phyloP scores from a whole-genome alignment of 2,888 invertebrate species.

The Phortica okadai region DNA sequence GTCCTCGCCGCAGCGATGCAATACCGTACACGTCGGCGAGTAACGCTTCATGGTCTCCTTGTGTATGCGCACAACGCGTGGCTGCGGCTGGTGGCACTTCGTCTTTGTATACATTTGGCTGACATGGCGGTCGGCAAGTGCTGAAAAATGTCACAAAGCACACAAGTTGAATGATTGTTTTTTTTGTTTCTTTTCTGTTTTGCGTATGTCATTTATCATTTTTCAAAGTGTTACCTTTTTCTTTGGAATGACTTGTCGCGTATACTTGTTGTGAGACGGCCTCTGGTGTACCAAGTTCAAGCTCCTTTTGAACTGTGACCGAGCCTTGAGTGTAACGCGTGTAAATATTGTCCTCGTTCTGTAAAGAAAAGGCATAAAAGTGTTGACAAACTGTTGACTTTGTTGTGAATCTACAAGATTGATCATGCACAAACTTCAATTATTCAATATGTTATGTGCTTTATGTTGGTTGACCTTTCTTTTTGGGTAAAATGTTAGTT shows the following conservation, averaged over 20 bases:
- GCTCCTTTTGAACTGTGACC: constrained; percentile 69
- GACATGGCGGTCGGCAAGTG: constrained; percentile 70
- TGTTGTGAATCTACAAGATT: neutral
- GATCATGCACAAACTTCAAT: constrained; percentile 1
- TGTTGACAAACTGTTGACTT: constrained; percentile 11
- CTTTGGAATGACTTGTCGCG: constrained; percentile 60
- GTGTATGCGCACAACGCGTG: constrained; percentile 85
- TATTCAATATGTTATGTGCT: neutral
- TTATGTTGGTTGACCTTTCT: neutral
- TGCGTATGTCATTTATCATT: neutral
- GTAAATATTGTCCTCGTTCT: constrained; percentile 69
- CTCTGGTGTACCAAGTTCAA: constrained; percentile 69
- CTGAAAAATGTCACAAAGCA: constrained; percentile 53
- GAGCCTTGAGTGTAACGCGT: constrained; percentile 69
- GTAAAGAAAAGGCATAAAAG: constrained; percentile 30
- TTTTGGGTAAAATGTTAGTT: neutral
- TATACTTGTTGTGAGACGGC: constrained; percentile 68
- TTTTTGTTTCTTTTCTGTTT: constrained; percentile 29
- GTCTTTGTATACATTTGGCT: constrained; percentile 67
- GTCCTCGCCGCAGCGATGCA: constrained; percentile 91
- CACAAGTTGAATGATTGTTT: neutral
- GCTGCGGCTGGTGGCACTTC: constrained; percentile 79
- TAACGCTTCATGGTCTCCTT: constrained; percentile 82
- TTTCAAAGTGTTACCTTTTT: constrained; percentile 60
- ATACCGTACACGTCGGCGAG: constrained; percentile 89